A percentile compares a stretch with the other conserved stretches of the same genome.
These are phyloP conservation scores for Sthenelais limicola DNA, from an alignment of 2,888 invertebrate genomes.

Conservation along the genomic window DNA sequence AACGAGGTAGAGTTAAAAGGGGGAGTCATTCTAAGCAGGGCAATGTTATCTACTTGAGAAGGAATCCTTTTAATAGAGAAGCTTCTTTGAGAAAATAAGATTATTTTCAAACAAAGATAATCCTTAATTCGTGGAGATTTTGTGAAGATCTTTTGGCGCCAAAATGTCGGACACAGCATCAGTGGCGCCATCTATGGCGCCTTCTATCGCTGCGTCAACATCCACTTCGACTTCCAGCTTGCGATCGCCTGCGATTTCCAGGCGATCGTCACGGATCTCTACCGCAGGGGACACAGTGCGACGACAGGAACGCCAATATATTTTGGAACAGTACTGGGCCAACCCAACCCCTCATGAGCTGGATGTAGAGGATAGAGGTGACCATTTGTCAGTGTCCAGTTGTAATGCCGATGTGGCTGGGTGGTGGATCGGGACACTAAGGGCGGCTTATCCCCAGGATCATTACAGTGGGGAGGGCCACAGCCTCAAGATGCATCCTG, in stretches of 20 bases:
- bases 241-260: conserved; percentile 16
- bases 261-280: conserved; percentile 15
- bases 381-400: conserved; percentile 42
- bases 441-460: conserved; percentile 52
- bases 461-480: conserved; percentile 44
- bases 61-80: no score
- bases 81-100: no score
- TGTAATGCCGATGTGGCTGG: conserved; percentile 44
- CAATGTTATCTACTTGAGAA: no score
- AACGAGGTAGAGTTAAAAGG: no score
- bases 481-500: conserved; percentile 49
- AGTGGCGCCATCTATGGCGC: conserved; percentile 16
- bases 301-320: conserved; percentile 41
- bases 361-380: conserved; percentile 47
- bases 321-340: conserved; percentile 43
- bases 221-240: conserved; percentile 21
- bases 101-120: no score
- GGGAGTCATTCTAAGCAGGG: no score
- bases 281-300: conserved; percentile 7
- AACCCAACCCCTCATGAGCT: conserved; percentile 43
- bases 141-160: no score
- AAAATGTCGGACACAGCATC: conserved; percentile 26
- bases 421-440: conserved; percentile 52
- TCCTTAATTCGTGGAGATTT: no score
- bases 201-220: conserved; percentile 11